Conservation (phyloP, 2,888 invertebrate genomes). For the Thumatha senex region DNA sequence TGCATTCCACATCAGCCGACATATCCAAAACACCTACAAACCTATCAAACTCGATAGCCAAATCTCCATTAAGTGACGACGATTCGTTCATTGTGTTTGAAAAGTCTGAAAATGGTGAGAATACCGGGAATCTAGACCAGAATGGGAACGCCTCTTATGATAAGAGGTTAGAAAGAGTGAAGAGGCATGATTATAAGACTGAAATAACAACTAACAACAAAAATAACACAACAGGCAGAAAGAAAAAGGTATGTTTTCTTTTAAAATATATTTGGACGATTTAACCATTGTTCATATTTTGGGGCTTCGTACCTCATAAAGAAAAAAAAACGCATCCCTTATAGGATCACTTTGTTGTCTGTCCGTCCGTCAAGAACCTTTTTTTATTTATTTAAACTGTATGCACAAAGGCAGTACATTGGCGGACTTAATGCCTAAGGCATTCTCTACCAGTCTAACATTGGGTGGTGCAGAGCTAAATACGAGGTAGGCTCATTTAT, state of each 20-base stretch:
- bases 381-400: too few species aligned
- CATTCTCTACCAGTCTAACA: too few species aligned
- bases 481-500: too few species aligned
- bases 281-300: too few species aligned
- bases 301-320: too few species aligned
- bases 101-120: conserved; percentile 33
- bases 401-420: too few species aligned
- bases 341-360: too few species aligned
- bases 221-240: conserved; percentile 17
- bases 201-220: conserved; percentile 43
- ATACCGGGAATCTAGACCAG: conserved; percentile 37
- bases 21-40: conserved; percentile 24
- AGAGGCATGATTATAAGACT: conserved; percentile 58
- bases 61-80: conserved; percentile 47
- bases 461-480: too few species aligned
- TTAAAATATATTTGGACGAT: too few species aligned
- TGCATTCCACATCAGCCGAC: conserved; percentile 2
- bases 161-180: conserved; percentile 61
- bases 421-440: too few species aligned
- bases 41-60: conserved; percentile 39
- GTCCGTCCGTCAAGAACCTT: too few species aligned
- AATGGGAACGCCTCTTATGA: conserved; percentile 49
- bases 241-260: conserved; percentile 56
- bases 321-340: too few species aligned
- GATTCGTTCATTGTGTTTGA: conserved; percentile 72